These are phyloP conservation scores for Aselliscus stoliczkanus DNA, from an alignment of 2,797 vertebrate genomes.

Conservation along the genomic window DNA sequence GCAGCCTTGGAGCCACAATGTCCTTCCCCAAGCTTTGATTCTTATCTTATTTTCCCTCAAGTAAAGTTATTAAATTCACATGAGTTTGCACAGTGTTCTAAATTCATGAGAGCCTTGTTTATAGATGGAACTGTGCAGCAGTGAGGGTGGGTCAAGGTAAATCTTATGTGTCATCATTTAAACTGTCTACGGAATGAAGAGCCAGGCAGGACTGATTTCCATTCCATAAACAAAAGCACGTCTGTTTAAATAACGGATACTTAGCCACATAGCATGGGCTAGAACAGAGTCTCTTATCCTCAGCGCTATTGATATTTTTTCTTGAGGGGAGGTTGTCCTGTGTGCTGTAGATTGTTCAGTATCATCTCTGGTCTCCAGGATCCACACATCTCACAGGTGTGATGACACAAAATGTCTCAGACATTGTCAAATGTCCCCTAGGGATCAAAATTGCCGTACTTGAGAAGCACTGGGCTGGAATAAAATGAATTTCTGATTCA, in stretches of 20 bases:
- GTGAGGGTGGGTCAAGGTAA: conserved; percentile 55
- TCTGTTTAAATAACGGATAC: not conserved
- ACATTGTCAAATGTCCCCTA: not conserved
- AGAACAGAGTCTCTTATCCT: not conserved
- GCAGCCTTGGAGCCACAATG: conserved; percentile 42
- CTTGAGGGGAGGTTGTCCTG: not conserved
- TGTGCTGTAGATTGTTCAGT: not conserved
- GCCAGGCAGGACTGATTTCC: conserved; percentile 16
- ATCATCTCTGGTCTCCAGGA: not conserved
- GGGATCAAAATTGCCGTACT: not conserved
- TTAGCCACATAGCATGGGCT: not conserved
- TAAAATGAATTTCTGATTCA: not conserved
- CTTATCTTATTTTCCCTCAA: conserved; percentile 58
- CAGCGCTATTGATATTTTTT: not conserved
- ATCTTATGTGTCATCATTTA: conserved; percentile 59
- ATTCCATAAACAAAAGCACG: conserved; percentile 22
- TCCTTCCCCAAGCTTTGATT: conserved; percentile 30
- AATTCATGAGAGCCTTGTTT: conserved; percentile 69
- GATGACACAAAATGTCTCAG: not conserved
- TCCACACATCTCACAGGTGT: not conserved
- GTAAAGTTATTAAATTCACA: conserved; percentile 67
- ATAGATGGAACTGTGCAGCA: conserved; percentile 52
- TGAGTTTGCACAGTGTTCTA: conserved; percentile 67
- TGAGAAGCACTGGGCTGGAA: not conserved
- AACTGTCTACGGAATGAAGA: conserved; percentile 48